Evolutionary conservation across 2,113 vertebrate species (phyloP), one percentile per base, ranked within the genome.

Genomic region (Heteronetta atricapilla): DNA sequence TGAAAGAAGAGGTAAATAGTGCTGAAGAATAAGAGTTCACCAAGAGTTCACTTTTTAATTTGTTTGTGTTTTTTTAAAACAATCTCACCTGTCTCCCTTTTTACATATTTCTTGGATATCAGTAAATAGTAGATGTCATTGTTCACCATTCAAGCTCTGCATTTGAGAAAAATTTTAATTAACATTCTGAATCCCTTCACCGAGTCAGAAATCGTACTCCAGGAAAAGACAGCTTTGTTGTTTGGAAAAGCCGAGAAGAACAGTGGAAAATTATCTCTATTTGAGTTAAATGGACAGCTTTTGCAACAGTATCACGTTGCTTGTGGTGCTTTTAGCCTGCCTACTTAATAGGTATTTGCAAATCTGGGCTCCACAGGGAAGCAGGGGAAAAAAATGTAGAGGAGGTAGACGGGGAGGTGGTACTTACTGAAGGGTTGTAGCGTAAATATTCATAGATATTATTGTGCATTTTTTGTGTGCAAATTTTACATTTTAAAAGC

Each of bases 401-500:
- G 84, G 78, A 94, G 72, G 79, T 91, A 88, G 85, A 95, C 93
- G 89, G 88, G 59, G 56, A 91, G 88, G 79, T 83, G 82, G 60
- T 86, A 75, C 63, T 89, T 89, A 74, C 0, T 93, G 88, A 58
- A 89, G 82, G 89, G 94, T 93, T 95, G 94, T 23, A 72, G 68
- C 7, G 31, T 95, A 94, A 96, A 91, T 95, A 95, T 94, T 95
- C 91, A 85, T 83, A 81, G 82, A 70, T 74, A 89, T 70, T 96
- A 90, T 81, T 94, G 89, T 97, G 96, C 62, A 94, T 94, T 90
- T 94, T 86, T 76, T 77, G 55, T 94, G 55, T 83, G 13, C 18
- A 86, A 53, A 75, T 95, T 86, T 80, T 88, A 55, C 60, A 67
- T 95, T 88, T 86, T 92, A 70, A 90, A 92, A 92, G 60, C 40